phyloP scores from a whole-genome alignment of 2,888 invertebrate species.

The Agonopterix subpropinquella region DNA sequence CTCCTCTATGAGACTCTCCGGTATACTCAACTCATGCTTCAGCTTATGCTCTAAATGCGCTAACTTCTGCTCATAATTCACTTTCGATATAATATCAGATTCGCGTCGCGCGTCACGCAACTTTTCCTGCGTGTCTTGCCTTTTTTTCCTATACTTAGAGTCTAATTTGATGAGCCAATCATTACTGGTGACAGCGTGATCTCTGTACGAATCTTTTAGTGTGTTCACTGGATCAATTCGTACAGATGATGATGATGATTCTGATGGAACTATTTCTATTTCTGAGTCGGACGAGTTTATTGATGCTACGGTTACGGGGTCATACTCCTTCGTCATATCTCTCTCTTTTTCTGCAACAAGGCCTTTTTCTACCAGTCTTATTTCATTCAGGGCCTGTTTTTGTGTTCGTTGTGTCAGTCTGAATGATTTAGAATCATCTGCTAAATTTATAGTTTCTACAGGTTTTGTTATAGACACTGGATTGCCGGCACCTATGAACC shows the following conservation, averaged over 20 bases:
- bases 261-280: slow-evolving; percentile 56
- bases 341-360: slow-evolving; percentile 38
- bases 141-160: slow-evolving; percentile 59
- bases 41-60: slow-evolving; percentile 58
- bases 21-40: slow-evolving; percentile 67
- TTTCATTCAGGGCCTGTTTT: slow-evolving; percentile 49
- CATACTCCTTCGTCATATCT: slow-evolving; percentile 47
- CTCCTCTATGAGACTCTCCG: slow-evolving; percentile 63
- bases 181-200: slow-evolving; percentile 59
- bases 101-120: slow-evolving; percentile 63
- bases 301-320: slow-evolving; percentile 61
- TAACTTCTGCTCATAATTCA: slow-evolving; percentile 62
- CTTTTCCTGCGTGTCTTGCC: slow-evolving; percentile 52
- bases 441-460: slow-evolving; percentile 45
- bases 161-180: slow-evolving; percentile 74
- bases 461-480: slow-evolving; percentile 32
- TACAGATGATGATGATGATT: slow-evolving; percentile 52
- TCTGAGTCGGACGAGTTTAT: slow-evolving; percentile 67
- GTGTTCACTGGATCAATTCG: slow-evolving; percentile 70
- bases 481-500: slow-evolving; percentile 43
- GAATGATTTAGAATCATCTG: slow-evolving; percentile 51
- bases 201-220: slow-evolving; percentile 72
- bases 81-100: slow-evolving; percentile 62
- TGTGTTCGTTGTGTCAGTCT: slow-evolving; percentile 47
- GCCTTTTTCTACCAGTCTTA: slow-evolving; percentile 46